Evolutionary conservation across 2,888 invertebrate genomes (phyloP).

Genomic region (Zygaena filipendulae): DNA sequence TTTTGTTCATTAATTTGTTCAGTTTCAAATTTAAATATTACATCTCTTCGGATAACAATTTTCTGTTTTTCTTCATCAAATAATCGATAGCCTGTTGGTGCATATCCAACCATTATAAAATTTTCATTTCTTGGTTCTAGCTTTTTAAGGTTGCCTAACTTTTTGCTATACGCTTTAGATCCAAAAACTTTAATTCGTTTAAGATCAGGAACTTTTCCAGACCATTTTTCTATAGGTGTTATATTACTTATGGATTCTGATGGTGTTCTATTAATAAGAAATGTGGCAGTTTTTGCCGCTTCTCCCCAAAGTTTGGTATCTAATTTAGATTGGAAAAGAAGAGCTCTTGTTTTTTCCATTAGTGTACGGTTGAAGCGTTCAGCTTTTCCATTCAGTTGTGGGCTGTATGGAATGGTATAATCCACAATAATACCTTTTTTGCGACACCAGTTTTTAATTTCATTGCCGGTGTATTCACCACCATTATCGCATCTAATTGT

Average conservation of each 20-base stretch:
- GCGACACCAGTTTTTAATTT: too few species aligned
- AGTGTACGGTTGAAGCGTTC: conserved; percentile 12
- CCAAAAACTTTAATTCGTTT: background rate
- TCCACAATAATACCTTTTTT: background rate
- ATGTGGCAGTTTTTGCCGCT: conserved; percentile 13
- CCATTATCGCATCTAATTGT: background rate
- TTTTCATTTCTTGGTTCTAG: conserved; percentile 1
- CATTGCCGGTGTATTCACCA: too few species aligned
- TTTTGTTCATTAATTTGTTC: background rate
- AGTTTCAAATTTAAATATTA: background rate
- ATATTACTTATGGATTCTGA: background rate
- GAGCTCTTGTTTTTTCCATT: conserved; percentile 10
- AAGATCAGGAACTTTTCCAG: background rate
- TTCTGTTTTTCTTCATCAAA: background rate
- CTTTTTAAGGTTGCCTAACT: background rate
- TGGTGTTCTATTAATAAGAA: conserved; percentile 10
- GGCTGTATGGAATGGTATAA: conserved; percentile 6
- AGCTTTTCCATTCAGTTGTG: conserved; percentile 8
- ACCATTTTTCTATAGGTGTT: conserved; percentile 1
- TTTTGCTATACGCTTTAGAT: background rate
- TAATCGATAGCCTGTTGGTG: background rate
- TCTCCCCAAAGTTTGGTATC: conserved; percentile 12
- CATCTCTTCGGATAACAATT: background rate
- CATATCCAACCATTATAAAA: background rate
- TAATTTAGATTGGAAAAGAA: conserved; percentile 10